phyloP scores from a whole-genome alignment of 2,113 vertebrate genomes.

The Syrmaticus mikado region DNA sequence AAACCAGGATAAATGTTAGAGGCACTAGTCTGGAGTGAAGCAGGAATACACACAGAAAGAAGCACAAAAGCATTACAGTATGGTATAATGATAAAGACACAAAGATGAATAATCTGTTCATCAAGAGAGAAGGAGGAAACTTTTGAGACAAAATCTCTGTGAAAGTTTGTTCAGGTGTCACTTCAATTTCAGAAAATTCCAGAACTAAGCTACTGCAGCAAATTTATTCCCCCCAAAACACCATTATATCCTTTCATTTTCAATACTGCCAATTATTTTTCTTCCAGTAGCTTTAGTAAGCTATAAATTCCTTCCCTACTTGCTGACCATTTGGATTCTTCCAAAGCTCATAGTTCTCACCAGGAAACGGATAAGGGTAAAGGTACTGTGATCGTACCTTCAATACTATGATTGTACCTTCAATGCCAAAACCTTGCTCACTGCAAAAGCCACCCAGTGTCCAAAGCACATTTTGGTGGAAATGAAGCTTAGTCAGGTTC shows the following conservation, averaged over 20 bases:
- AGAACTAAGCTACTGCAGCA: background rate
- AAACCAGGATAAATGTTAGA: background rate
- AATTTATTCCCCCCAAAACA: background rate
- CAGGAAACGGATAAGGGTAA: background rate
- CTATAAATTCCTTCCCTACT: background rate
- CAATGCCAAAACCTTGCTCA: background rate
- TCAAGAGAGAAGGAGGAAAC: fast-evolving
- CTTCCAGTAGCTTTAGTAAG: background rate
- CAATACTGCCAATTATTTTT: background rate
- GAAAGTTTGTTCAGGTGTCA: background rate
- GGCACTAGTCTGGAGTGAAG: background rate
- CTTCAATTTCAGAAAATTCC: background rate
- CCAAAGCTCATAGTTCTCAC: background rate
- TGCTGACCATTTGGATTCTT: background rate
- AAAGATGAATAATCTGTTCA: background rate
- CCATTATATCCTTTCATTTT: background rate
- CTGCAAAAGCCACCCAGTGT: background rate
- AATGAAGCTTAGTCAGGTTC: background rate
- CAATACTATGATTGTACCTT: background rate
- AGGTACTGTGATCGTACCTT: background rate
- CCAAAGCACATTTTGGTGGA: background rate
- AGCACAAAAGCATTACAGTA: fast-evolving
- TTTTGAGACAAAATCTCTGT: background rate
- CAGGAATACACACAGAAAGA: background rate
- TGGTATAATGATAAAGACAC: background rate